A percentile compares a stretch with the other conserved stretches of the same genome.
phyloP scores from a whole-genome alignment of 1,140 invertebrate genomes.

The Sminthurides bifidus region DNA sequence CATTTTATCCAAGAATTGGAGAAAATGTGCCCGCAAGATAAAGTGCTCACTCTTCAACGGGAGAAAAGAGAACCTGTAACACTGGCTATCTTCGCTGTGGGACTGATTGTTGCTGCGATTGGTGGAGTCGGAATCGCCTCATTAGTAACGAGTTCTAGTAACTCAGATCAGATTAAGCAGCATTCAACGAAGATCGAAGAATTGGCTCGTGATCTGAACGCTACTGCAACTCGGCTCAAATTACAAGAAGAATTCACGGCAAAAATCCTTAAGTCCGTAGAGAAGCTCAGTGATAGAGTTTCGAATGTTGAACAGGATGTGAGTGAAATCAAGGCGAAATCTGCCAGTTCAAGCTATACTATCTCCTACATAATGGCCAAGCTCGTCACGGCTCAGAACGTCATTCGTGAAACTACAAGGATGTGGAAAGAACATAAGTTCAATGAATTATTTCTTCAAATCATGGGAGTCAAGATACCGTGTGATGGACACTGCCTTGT shows the following conservation, averaged over 20 bases:
- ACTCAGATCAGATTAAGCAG: too few relatives aligned
- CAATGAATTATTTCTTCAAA: not conserved
- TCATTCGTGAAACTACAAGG: not conserved
- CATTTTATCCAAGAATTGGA: not conserved
- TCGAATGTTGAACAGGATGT: not conserved
- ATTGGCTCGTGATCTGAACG: too few relatives aligned
- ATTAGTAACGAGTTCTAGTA: too few relatives aligned
- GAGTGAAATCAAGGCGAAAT: not conserved
- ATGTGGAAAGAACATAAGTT: conserved; percentile 4
- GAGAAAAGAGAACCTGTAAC: not conserved
- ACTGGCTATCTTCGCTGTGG: not conserved
- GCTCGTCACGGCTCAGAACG: not conserved
- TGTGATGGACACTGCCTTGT: conserved; percentile 10
- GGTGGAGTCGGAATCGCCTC: too few relatives aligned
- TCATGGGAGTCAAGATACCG: too few relatives aligned
- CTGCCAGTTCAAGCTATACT: not conserved
- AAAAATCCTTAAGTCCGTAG: too few relatives aligned
- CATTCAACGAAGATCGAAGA: too few relatives aligned
- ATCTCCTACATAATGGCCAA: not conserved
- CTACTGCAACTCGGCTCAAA: too few relatives aligned
- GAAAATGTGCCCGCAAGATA: not conserved
- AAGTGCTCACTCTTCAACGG: not conserved
- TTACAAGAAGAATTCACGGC: too few relatives aligned
- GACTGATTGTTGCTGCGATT: not conserved
- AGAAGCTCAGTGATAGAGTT: too few relatives aligned